Conservation (phyloP, 1,140 invertebrate species). For the Lordiphosa collinella region DNA sequence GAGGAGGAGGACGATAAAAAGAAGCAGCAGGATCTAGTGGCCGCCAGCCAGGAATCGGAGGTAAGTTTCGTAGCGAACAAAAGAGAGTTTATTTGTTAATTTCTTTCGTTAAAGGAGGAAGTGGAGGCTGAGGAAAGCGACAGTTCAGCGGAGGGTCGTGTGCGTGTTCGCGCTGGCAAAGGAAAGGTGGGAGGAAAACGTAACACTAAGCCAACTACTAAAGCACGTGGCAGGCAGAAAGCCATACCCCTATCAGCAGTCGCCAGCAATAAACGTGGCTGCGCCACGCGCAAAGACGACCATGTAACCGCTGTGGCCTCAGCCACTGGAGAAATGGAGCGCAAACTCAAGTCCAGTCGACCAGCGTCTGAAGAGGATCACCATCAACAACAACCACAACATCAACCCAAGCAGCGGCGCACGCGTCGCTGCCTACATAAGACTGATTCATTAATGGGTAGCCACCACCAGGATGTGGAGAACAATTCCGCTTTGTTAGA, state of each 20-base stretch:
- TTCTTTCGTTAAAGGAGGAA: background rate
- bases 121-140: conserved; percentile 20
- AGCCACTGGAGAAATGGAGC: conserved; percentile 61
- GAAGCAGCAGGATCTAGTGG: conserved; percentile 2
- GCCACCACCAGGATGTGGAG: conserved; percentile 53
- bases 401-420: conserved; percentile 43
- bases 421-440: conserved; percentile 71
- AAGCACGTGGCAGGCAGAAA: conserved; percentile 5
- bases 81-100: background rate
- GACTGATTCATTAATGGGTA: conserved; percentile 59
- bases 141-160: conserved; percentile 12
- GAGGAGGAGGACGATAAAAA: conserved; percentile 16
- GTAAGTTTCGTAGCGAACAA: conserved; percentile 3
- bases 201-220: conserved; percentile 19
- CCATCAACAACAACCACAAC: conserved; percentile 4
- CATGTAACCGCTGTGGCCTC: conserved; percentile 39
- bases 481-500: conserved; percentile 67
- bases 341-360: conserved; percentile 42
- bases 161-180: conserved; percentile 11
- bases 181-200: conserved; percentile 10
- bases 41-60: conserved; percentile 1
- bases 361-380: conserved; percentile 2
- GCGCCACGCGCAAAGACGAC: conserved; percentile 54
- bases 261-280: conserved; percentile 64
- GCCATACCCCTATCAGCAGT: conserved; percentile 49